A percentile compares a stretch with the other conserved stretches of the same genome.
Conservation (phyloP, 2,888 invertebrate genomes). For the Epirrita christyi region DNA sequence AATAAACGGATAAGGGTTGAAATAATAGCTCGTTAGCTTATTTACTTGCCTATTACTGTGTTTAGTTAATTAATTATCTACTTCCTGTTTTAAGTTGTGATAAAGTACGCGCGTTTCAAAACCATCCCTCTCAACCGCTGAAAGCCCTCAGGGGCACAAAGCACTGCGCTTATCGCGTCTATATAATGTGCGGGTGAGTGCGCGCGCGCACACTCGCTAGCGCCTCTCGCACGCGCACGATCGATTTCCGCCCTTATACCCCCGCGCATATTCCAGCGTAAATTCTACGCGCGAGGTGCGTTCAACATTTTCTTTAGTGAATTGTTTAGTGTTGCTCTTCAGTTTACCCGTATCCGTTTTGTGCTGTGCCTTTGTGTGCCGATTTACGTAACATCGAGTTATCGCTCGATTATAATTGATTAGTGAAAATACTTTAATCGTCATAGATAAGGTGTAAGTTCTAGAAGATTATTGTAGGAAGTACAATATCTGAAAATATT, state of each 20-base stretch:
- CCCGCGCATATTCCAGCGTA: constrained; percentile 55
- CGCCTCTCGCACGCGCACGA: constrained; percentile 65
- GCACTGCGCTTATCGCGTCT: constrained; percentile 68
- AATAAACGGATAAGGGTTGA: constrained; percentile 13
- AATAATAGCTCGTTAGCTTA: constrained; percentile 6
- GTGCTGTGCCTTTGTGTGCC: constrained; percentile 40
- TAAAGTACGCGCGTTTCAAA: neutral
- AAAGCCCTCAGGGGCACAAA: constrained; percentile 46
- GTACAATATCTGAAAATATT: constrained; percentile 9
- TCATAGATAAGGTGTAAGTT: constrained; percentile 23
- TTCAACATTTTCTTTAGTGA: constrained; percentile 54
- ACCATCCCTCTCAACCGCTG: constrained; percentile 32
- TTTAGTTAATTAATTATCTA: no score
- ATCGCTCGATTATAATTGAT: constrained; percentile 17
- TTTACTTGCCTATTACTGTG: neutral
- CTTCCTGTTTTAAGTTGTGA: no score
- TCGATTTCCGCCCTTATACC: constrained; percentile 64
- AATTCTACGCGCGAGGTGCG: constrained; percentile 74
- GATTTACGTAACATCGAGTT: constrained; percentile 23
- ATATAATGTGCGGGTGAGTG: constrained; percentile 65
- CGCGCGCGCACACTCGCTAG: constrained; percentile 80
- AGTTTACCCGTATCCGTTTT: constrained; percentile 40
- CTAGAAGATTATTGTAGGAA: constrained; percentile 12
- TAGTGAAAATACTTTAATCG: constrained; percentile 22
- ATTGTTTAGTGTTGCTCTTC: constrained; percentile 31